These are phyloP conservation scores for Scalopus aquaticus DNA, from an alignment of 2,113 vertebrate species.

Conservation along the genomic window DNA sequence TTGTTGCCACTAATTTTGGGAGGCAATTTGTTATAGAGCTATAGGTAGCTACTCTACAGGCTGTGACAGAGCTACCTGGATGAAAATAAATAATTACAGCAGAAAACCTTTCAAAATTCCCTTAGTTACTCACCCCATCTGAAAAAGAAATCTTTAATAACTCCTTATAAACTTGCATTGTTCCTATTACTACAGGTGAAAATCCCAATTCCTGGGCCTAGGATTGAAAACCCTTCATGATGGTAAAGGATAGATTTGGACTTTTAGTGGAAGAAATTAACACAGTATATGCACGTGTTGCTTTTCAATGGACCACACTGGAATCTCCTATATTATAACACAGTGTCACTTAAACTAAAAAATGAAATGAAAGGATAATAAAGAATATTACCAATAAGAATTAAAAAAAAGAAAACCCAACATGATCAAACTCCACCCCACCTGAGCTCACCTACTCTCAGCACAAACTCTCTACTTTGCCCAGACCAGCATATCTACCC, in stretches of 20 bases:
- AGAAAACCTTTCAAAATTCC: background rate
- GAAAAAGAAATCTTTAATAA: conserved; percentile 25
- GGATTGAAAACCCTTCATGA: background rate
- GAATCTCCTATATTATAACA: too few species aligned
- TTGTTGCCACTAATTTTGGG: background rate
- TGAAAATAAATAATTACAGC: background rate
- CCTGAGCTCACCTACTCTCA: background rate
- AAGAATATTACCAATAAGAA: too few species aligned
- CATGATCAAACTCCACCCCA: background rate
- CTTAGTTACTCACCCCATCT: background rate
- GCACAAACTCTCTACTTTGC: background rate
- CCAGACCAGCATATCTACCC: too few species aligned
- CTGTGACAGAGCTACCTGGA: background rate
- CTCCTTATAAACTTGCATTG: background rate
- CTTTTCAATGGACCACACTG: too few species aligned
- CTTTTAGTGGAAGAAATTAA: too few species aligned
- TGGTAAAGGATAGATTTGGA: too few species aligned
- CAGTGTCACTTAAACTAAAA: too few species aligned
- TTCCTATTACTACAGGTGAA: background rate
- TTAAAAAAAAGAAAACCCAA: background rate
- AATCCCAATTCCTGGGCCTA: background rate
- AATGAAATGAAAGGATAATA: too few species aligned
- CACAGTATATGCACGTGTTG: too few species aligned
- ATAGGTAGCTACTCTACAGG: background rate
- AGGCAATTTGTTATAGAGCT: background rate